Conservation (phyloP, 2,113 vertebrate genomes). For the Mesocricetus auratus region DNA sequence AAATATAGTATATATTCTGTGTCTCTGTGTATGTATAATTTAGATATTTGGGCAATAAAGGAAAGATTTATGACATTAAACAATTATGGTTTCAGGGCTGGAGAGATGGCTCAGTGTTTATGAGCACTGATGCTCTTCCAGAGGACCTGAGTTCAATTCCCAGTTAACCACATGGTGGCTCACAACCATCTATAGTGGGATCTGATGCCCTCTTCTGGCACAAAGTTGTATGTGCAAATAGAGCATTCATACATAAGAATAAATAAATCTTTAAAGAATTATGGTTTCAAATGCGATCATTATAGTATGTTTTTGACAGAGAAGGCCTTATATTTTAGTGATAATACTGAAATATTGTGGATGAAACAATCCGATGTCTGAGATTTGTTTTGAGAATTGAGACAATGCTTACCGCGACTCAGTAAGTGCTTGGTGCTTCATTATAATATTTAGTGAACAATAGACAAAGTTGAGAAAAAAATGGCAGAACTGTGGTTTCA, state of each 20-base stretch:
- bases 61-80: slow-evolving; percentile 31
- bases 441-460: slow-evolving; percentile 30
- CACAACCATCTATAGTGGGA: too few species aligned
- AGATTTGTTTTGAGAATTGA: slow-evolving; percentile 52
- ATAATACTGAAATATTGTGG: slow-evolving; percentile 19
- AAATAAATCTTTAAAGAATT: not conserved
- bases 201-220: too few species aligned
- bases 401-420: not conserved
- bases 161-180: too few species aligned
- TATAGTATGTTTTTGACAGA: slow-evolving; percentile 32
- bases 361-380: slow-evolving; percentile 7
- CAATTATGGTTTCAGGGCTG: slow-evolving; percentile 30
- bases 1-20: not conserved
- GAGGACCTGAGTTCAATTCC: too few species aligned
- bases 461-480: slow-evolving; percentile 21
- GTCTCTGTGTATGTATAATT: not conserved
- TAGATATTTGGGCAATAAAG: slow-evolving; percentile 52
- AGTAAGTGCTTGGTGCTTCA: not conserved
- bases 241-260: too few species aligned
- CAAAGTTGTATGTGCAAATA: too few species aligned
- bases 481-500: slow-evolving; percentile 8
- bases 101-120: too few species aligned
- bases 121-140: too few species aligned
- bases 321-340: slow-evolving; percentile 33
- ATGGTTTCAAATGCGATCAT: slow-evolving; percentile 10